Evolutionary conservation across 2,113 vertebrate species (phyloP), one percentile per base, ranked within the genome.

Genomic region (Arenaria interpres): DNA sequence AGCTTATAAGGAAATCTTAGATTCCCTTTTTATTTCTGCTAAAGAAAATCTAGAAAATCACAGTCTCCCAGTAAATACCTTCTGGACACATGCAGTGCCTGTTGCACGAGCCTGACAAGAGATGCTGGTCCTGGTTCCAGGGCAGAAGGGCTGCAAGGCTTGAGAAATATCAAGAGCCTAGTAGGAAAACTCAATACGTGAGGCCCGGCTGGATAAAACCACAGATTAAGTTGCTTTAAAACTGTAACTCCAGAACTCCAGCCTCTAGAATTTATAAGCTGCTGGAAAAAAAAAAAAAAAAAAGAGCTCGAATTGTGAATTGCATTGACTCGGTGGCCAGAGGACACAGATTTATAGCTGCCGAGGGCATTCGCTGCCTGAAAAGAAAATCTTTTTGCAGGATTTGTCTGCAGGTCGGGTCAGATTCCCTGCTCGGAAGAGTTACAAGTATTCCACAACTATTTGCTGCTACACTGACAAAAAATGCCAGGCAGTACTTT

Each of bases 101-200:
- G 54, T 15, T 19, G 73, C 50, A 64, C 35, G 37, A 78, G 32
- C 46, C 8, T 2, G 1, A 11, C 1, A 3, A 69, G 43, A 73
- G 45, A 33, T 10, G 12, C 22, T 18, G 50, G 43, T 7, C 66
- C 15, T 12, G 56, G 21, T 14, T 41, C 21, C 14, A 15, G 25
- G 41, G 46, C 57, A 72, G 22, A 45, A 73, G 37, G 51, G 51
- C 27, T 59, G 51, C 43, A 27, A 33, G 35, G 43, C 45, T 66
- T n/a, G 30, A 71, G 43, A 66, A 83, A 32, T 8, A 62, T 2
- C 10, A 2, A 88, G 39, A 85, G 12, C 33, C 56, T 79, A 33
- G 9, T 8, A 62, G 30, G 35, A 62, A 43, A 72, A 45, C 20
- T 37, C 41, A 60, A 25, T 3, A 57, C 10, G 22, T 0, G 0